phyloP scores from a whole-genome alignment of 2,888 invertebrate genomes.

The Melanophora roralis region DNA sequence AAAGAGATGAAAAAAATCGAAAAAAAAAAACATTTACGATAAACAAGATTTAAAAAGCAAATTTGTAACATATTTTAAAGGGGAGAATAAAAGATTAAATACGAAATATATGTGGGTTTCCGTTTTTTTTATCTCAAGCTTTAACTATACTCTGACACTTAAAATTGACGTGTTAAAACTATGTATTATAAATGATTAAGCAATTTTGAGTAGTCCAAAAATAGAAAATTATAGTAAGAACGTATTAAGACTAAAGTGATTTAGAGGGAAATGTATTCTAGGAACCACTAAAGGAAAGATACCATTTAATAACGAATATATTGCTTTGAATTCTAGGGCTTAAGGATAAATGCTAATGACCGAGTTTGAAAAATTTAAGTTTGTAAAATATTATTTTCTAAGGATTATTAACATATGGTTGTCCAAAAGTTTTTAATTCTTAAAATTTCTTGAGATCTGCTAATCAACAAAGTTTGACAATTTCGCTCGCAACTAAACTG shows the following conservation, averaged over 20 bases:
- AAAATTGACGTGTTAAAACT: slow-evolving; percentile 31
- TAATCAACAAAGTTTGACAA: no score
- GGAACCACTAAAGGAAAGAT: no score
- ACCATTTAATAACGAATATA: no score
- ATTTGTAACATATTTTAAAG: slow-evolving; percentile 23
- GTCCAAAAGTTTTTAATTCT: no score
- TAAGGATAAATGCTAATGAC: no score
- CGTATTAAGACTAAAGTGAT: neutral
- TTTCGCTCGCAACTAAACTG: no score
- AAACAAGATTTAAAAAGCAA: slow-evolving; percentile 7
- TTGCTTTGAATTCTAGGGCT: no score
- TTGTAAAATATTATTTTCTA: no score
- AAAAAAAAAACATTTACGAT: slow-evolving; percentile 16
- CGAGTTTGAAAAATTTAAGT: no score
- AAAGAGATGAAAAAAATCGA: slow-evolving; percentile 13
- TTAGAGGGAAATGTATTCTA: neutral
- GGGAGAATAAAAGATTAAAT: neutral
- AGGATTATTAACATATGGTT: no score
- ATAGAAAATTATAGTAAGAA: neutral
- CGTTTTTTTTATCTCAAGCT: neutral
- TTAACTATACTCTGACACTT: neutral
- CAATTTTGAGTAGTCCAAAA: neutral
- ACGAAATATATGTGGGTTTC: neutral
- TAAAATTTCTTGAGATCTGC: no score
- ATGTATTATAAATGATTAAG: slow-evolving; percentile 25